Base-by-base conservation (phyloP, 2,888 invertebrate species). In the Drosophila nr. medialis region DNA sequence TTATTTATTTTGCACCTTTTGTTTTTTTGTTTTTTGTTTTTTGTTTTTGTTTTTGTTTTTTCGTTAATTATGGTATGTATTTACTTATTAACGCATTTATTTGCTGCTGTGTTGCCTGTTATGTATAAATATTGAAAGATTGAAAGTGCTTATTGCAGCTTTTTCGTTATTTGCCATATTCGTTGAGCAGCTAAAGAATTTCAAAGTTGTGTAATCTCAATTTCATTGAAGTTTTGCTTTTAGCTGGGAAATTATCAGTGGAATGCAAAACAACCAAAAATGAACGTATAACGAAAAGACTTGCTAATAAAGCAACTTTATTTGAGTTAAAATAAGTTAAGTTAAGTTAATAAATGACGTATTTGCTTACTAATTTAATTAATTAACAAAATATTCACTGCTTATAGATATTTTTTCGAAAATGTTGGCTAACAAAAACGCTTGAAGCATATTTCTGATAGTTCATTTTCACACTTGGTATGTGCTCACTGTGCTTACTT, bases 91-190 rank as follows among this genome's bases (percentile, higher is more conserved):
- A 64, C 61, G 63, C 55, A 58, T 75, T 64, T 66, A 77, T 66
- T 63, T 50, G 42, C 36, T 42, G 48, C 59, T 64, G 54, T 45
- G 49, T 54, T 32, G 64, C 50, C 60, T 21, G 32, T 67, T 67
- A 48, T 60, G 45, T 62, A 59, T 45, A 61, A 76, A 58, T 72
- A 77, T 66, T 66, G 58, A 54, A 24, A 59, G 61, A 66, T 69
- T 54, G 34, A 76, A 80, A 80, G 65, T 78, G 80, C 80, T 81
- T 81, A 69, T 71, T 58, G 55, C 61, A 53, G 80, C 81, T 63
- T 73, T 73, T 74, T 78, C 53, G 49, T 53, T 73, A 30, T 64
- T 64, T 55, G 24, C 40, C 38, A 53, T 56, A 62, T 65, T 65
- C 55, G 61, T 62, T 66, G 54, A 60, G 55, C 64, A 45, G 34